phyloP scores from a whole-genome alignment of 2,797 vertebrate species.

The Syngnathus rostellatus region DNA sequence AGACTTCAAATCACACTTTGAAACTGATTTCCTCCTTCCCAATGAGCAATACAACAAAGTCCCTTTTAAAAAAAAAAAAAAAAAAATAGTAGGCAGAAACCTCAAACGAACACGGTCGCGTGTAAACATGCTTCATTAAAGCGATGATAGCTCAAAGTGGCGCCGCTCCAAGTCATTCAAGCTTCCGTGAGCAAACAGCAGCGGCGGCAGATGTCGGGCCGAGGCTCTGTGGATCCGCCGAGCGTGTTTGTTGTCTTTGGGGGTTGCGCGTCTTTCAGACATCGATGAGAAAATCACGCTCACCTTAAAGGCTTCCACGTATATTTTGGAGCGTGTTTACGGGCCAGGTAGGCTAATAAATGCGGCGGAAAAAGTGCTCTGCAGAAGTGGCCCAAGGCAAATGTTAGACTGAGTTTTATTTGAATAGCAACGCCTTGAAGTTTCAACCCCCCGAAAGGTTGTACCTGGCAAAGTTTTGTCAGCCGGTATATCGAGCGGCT shows the following conservation, averaged over 20 bases:
- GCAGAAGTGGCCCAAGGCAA: not conserved
- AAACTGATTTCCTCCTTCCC: not conserved
- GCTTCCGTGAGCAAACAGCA: conserved; percentile 4
- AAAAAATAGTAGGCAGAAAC: not conserved
- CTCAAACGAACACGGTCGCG: not conserved
- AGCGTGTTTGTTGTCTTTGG: not conserved
- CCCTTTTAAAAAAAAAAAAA: not conserved
- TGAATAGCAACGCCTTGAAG: not conserved
- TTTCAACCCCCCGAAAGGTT: not conserved
- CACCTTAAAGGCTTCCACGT: not conserved
- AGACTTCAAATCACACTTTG: not conserved
- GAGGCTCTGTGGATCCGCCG: conserved; percentile 7
- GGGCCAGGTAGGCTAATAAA: not conserved
- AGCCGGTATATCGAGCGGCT: not conserved
- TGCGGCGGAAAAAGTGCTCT: not conserved
- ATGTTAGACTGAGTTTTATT: not conserved
- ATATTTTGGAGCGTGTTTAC: not conserved
- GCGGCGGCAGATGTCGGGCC: conserved; percentile 13
- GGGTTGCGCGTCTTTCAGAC: not conserved
- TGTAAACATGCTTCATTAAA: conserved; percentile 8
- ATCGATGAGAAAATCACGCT: not conserved
- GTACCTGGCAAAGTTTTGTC: not conserved
- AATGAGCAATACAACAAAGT: not conserved
- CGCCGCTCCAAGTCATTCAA: not conserved
- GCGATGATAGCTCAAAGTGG: not conserved